These are phyloP conservation scores for Circaetus cinerascens DNA, from an alignment of 2,113 vertebrate genomes.

Conservation along the genomic window DNA sequence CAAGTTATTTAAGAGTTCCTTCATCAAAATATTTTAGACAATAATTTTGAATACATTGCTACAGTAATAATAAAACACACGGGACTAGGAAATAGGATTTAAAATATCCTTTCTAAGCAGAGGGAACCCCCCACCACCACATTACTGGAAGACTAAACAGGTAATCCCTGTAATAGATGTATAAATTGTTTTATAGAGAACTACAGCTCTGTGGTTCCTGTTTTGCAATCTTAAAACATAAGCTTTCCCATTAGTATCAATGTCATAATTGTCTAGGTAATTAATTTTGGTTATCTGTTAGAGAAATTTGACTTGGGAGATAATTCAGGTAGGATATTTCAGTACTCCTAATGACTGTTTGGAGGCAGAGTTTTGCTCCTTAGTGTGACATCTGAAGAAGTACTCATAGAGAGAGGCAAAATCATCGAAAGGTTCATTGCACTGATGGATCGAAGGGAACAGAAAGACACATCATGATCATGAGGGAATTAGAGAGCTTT, in stretches of 20 bases:
- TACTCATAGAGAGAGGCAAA: neutral
- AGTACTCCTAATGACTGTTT: neutral
- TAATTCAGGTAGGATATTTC: neutral
- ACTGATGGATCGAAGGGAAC: neutral
- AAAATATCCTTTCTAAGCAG: neutral
- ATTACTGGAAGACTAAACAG: neutral
- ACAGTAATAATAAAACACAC: neutral
- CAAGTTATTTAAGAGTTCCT: neutral
- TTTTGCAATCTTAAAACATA: neutral
- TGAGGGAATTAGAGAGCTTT: neutral
- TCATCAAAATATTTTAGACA: neutral
- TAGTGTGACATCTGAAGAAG: neutral
- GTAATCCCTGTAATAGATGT: neutral
- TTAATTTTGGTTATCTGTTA: neutral
- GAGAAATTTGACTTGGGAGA: neutral
- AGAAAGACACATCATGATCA: constrained; percentile 13
- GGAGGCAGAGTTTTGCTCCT: neutral
- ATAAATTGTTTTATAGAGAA: neutral
- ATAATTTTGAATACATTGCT: neutral
- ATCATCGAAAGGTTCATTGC: neutral
- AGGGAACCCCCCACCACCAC: neutral
- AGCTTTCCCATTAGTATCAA: neutral
- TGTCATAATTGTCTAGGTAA: neutral
- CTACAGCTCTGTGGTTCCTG: neutral
- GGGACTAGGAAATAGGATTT: neutral